phyloP scores from a whole-genome alignment of 2,113 vertebrate genomes.

The Lycocorax pyrrhopterus region DNA sequence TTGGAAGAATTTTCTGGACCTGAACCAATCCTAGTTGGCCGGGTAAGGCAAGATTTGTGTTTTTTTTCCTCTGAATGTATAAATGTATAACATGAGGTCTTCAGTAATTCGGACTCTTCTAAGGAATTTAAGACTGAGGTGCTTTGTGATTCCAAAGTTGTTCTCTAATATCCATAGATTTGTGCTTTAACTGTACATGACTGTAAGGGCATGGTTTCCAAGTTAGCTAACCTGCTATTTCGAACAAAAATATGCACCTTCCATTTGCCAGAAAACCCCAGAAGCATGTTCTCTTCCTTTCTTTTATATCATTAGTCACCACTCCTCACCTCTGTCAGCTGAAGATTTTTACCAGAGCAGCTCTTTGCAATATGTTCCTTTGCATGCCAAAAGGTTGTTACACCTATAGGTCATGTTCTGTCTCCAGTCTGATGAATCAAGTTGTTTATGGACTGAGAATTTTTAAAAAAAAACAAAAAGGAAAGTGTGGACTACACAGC shows the following conservation, averaged over 20 bases:
- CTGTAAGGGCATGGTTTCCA: background rate
- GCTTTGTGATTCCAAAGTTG: background rate
- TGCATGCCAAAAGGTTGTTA: background rate
- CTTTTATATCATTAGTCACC: background rate
- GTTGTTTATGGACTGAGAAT: background rate
- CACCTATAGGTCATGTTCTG: background rate
- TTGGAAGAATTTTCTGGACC: conserved; percentile 99
- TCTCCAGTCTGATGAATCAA: background rate
- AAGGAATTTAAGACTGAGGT: background rate
- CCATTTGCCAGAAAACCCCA: background rate
- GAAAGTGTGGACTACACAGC: background rate
- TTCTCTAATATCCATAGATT: background rate
- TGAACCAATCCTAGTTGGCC: conserved; percentile 98
- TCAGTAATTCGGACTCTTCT: background rate
- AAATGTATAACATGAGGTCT: background rate
- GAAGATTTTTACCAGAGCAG: background rate
- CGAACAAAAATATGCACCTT: background rate
- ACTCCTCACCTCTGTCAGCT: background rate
- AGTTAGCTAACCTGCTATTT: background rate
- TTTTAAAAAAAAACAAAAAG: background rate
- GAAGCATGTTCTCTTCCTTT: background rate
- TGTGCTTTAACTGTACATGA: background rate
- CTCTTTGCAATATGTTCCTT: background rate
- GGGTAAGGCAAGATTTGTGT: conserved; percentile 81
- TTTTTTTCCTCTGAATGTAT: background rate